Evolutionary conservation across 2,113 vertebrate genomes (phyloP).

Genomic region (Trichechus manatus): DNA sequence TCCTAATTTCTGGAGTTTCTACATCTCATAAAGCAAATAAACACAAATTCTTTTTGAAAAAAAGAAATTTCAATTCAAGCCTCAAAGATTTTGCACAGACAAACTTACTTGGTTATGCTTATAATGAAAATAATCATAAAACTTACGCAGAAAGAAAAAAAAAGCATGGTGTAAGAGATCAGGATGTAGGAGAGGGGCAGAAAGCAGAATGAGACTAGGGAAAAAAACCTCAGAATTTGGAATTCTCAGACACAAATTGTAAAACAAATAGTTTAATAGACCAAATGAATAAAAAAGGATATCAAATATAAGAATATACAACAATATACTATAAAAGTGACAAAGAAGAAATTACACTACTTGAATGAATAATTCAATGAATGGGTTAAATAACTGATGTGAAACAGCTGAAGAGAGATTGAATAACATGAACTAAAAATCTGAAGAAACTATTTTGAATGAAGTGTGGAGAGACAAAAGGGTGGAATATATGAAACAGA

Average conservation of each 20-base stretch:
- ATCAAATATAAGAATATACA: background rate
- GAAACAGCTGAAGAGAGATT: background rate
- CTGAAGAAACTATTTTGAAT: background rate
- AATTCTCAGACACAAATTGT: background rate
- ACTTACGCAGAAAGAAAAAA: background rate
- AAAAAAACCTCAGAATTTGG: too few relatives aligned
- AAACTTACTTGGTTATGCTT: background rate
- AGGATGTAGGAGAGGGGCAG: too few relatives aligned
- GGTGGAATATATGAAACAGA: too few relatives aligned
- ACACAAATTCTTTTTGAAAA: background rate
- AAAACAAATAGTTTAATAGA: background rate
- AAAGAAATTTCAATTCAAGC: background rate
- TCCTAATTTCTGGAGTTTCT: background rate
- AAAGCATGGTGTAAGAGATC: background rate
- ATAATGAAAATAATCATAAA: background rate
- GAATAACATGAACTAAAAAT: background rate
- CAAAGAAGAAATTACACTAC: background rate
- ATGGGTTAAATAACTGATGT: background rate
- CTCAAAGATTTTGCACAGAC: background rate
- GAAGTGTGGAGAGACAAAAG: background rate
- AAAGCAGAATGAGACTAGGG: background rate
- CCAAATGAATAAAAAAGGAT: background rate
- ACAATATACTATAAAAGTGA: background rate
- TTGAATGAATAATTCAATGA: background rate
- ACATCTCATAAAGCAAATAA: background rate